Conservation (phyloP, 1,140 invertebrate genomes). For the Druon quercuslanigerum region DNA sequence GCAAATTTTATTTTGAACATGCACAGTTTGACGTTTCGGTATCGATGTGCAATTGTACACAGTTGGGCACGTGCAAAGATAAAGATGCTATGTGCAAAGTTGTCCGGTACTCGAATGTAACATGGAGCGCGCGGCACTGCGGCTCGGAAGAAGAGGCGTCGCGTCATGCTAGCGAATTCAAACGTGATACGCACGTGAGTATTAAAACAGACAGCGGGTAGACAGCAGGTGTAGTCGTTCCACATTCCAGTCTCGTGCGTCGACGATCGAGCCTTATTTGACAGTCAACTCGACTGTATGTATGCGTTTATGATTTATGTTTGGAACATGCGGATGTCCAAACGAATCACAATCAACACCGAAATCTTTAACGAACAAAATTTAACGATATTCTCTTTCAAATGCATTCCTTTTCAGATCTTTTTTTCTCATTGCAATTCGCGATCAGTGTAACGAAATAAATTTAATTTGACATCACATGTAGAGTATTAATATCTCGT, state of each 20-base stretch:
- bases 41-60: too few relatives aligned
- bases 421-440: neutral
- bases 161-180: conserved; percentile 12
- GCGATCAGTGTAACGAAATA: neutral
- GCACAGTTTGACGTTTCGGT: too few relatives aligned
- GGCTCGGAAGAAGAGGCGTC: neutral
- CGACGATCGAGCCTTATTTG: conserved; percentile 25
- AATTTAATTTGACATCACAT: neutral
- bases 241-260: conserved; percentile 27
- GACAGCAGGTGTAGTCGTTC: conserved; percentile 25
- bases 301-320: conserved; percentile 14
- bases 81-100: too few relatives aligned
- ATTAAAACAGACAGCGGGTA: conserved; percentile 26
- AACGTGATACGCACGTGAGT: conserved; percentile 21
- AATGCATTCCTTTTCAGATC: neutral
- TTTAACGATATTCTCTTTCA: conserved; percentile 8
- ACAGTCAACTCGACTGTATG: neutral
- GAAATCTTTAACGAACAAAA: neutral
- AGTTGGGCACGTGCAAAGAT: too few relatives aligned
- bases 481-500: too few relatives aligned
- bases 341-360: conserved; percentile 25
- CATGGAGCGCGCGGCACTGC: too few relatives aligned
- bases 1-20: too few relatives aligned
- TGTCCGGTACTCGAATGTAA: too few relatives aligned
- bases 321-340: conserved; percentile 23